Evolutionary conservation across 53 echinoderm and acorn worm species (phyloP).

Genomic region (Mesocentrotus franciscanus): DNA sequence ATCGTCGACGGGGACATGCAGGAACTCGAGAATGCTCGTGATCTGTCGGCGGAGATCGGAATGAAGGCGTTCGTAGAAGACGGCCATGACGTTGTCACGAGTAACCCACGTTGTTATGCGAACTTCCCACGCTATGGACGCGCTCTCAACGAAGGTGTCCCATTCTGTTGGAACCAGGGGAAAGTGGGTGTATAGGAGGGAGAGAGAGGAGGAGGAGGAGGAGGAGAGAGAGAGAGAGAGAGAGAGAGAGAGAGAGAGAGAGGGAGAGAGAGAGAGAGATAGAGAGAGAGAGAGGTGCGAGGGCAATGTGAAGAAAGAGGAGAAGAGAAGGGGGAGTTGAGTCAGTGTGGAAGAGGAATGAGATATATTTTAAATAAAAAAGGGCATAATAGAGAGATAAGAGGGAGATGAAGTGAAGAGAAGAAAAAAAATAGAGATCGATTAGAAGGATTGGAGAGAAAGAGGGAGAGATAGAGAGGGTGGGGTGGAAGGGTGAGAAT

Average conservation of each 20-base stretch:
- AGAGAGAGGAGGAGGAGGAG: too few species aligned
- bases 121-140: slow-evolving; percentile 84
- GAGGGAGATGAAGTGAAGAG: too few species aligned
- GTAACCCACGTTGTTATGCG: slow-evolving; percentile 77
- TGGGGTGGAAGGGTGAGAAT: neutral
- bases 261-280: neutral
- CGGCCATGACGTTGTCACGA: slow-evolving; percentile 71
- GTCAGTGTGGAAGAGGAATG: too few species aligned
- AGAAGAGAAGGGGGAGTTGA: too few species aligned
- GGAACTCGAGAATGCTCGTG: slow-evolving; percentile 68
- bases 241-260: neutral
- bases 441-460: too few species aligned
- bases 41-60: slow-evolving; percentile 71
- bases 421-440: too few species aligned
- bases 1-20: slow-evolving; percentile 72
- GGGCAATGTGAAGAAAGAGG: too few species aligned
- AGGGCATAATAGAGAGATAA: too few species aligned
- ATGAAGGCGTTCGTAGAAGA: slow-evolving; percentile 81
- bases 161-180: slow-evolving; percentile 68
- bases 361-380: too few species aligned
- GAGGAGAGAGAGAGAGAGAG: neutral
- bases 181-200: too few species aligned
- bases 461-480: neutral
- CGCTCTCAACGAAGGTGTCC: slow-evolving; percentile 79
- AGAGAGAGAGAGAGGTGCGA: too few species aligned